Evolutionary conservation across 2,797 vertebrate species (phyloP).

Genomic region (Rhadinocentrus ornatus): DNA sequence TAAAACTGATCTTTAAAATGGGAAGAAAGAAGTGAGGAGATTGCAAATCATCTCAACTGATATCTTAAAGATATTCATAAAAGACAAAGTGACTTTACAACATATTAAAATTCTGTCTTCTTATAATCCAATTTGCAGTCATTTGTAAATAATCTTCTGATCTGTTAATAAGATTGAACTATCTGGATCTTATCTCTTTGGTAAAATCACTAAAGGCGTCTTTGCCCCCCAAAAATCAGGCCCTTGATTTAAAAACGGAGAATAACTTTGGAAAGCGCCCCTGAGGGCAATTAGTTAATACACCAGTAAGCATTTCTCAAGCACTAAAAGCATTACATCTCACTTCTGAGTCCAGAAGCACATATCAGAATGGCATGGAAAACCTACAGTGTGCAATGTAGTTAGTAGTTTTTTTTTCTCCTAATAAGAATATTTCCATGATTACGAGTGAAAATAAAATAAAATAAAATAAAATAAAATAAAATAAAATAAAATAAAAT

Average conservation of each 20-base stretch:
- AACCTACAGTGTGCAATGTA: neutral
- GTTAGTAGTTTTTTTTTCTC: neutral
- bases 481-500: neutral
- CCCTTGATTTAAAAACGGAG: neutral
- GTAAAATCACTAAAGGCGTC: conserved; percentile 12
- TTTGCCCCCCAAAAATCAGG: neutral
- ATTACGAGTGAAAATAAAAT: neutral
- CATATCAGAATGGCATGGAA: neutral
- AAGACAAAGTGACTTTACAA: neutral
- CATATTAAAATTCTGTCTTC: neutral
- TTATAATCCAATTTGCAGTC: neutral
- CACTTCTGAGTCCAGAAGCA: neutral
- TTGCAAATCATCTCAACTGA: neutral
- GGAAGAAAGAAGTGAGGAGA: neutral
- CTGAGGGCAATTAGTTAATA: conserved; percentile 1
- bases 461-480: conserved; percentile 7
- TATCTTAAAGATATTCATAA: neutral
- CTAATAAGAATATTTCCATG: conserved; percentile 8
- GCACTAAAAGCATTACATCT: conserved; percentile 6
- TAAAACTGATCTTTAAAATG: conserved; percentile 32
- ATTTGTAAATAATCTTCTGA: neutral
- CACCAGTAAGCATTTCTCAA: neutral
- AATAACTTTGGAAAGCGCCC: neutral
- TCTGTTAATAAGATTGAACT: conserved; percentile 7
- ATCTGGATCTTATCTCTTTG: conserved; percentile 11